phyloP scores from a whole-genome alignment of 2,113 vertebrate species.

The Oceanodroma tethys region DNA sequence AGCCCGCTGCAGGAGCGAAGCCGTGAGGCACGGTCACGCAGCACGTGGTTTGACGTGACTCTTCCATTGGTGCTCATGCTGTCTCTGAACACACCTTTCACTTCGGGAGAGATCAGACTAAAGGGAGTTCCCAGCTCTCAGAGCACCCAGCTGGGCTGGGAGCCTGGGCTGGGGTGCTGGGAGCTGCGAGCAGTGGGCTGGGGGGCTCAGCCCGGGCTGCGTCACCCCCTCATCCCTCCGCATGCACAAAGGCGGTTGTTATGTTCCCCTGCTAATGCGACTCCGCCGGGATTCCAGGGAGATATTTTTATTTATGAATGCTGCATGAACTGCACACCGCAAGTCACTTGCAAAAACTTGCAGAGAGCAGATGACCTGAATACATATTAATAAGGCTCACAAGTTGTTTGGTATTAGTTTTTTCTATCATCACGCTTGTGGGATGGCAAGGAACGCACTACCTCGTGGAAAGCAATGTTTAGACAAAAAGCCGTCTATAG shows the following conservation, averaged over 20 bases:
- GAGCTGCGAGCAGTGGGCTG: neutral
- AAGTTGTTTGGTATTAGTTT: constrained; percentile 10
- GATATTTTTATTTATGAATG: constrained; percentile 24
- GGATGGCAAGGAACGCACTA: neutral
- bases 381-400: constrained; percentile 61
- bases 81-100: neutral
- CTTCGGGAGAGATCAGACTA: neutral
- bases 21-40: neutral
- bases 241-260: neutral
- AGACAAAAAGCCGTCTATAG: neutral
- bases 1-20: neutral
- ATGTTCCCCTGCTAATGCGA: neutral
- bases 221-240: accelerated
- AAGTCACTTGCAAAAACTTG: constrained; percentile 32
- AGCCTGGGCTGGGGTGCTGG: neutral
- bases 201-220: neutral
- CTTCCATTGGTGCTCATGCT: neutral
- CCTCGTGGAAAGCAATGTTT: neutral
- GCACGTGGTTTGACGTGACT: neutral
- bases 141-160: neutral
- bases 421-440: neutral
- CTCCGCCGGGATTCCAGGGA: neutral
- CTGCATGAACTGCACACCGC: neutral
- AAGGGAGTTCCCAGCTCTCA: neutral
- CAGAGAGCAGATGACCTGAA: constrained; percentile 49